Evolutionary conservation across 2,113 vertebrate species (phyloP), one percentile per base, ranked within the genome.

Genomic region (Prolemur simus): DNA sequence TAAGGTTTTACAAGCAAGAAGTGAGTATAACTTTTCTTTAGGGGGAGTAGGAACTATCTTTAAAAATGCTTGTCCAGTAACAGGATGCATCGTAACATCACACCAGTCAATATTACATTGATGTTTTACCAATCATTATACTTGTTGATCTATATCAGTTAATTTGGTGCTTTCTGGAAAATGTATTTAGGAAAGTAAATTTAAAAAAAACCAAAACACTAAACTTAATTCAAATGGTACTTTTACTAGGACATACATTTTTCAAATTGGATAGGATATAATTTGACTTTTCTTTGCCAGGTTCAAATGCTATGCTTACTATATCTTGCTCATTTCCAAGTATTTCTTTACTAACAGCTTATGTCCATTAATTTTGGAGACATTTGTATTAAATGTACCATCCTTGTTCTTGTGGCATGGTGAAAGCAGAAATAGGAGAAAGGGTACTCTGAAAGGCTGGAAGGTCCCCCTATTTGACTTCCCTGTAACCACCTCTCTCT

Each of bases 81-180:
- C 8, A 60, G 25, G 25, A 49, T 83, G 32, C 64, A 21, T 94
- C 32, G 84, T 54, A 69, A 90, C 18, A 91, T 69, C 39, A 84
- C 11, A 29, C 20, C 18, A n/a, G 2, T 85, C 39, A 86, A 2
- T 93, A 81, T 80, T 86, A 52, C 42, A 34, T n/a, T 93, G 39
- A n/a, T 87, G 0, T 74, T 91, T 94, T 89, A 76, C 80, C 21
- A 94, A 0, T 69, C 23, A 68, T 71, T 81, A 45, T 78, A 56
- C 6, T 80, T 69, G 17, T 71, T 83, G n/a, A 87, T 84, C 71
- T 66, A 3, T 89, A 21, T 45, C 56, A 81, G 18, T 81, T 93
- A 76, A 85, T 95, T 68, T 88, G 47, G 34, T 96, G 54, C 69
- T 96, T 93, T 86, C 27, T 97, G 58, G 47, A 81, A 91, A 96